These are phyloP conservation scores for Gymnogyps californianus DNA, from an alignment of 2,113 vertebrate genomes.

Conservation along the genomic window DNA sequence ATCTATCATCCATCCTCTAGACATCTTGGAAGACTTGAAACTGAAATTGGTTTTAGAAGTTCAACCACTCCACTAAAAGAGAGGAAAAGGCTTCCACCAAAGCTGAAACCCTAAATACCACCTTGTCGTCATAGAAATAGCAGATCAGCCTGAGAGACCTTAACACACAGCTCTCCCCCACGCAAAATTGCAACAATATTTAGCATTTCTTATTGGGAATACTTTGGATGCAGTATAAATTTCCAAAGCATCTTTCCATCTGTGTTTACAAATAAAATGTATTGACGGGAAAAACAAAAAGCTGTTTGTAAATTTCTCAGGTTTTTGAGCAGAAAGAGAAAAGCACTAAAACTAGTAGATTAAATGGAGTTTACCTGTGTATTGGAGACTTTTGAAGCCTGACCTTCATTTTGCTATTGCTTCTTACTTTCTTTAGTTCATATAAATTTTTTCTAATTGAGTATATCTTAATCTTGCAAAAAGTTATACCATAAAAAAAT, in stretches of 20 bases:
- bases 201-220: not conserved
- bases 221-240: not conserved
- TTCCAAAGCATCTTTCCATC: not conserved
- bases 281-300: not conserved
- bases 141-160: not conserved
- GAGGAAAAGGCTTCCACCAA: not conserved
- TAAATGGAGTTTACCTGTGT: not conserved
- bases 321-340: not conserved
- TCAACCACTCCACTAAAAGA: not conserved
- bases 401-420: not conserved
- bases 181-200: not conserved
- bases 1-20: not conserved
- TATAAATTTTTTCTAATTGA: not conserved
- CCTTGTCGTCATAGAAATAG: not conserved
- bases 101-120: not conserved
- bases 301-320: not conserved
- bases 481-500: not conserved
- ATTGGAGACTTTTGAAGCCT: not conserved
- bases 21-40: not conserved
- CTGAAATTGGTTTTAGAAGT: not conserved
- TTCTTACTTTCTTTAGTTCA: not conserved
- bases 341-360: not conserved
- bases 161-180: not conserved
- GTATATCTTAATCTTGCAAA: not conserved
- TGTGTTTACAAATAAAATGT: not conserved